Evolutionary conservation across 2,888 invertebrate genomes (phyloP).

Genomic region (Cerceris rybyensis): DNA sequence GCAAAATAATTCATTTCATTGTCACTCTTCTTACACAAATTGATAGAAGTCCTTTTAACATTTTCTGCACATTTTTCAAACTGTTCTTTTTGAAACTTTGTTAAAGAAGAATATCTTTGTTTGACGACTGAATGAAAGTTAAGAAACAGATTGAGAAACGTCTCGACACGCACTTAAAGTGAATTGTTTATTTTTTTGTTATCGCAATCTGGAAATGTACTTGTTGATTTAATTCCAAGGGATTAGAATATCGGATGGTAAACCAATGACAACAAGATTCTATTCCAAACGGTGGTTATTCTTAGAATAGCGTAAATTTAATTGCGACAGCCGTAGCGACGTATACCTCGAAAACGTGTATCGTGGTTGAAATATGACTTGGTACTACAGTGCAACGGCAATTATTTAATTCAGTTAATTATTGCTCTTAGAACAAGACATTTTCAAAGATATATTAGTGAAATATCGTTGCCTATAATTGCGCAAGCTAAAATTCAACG

Average conservation of each 20-base stretch:
- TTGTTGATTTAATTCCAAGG: constrained; percentile 35
- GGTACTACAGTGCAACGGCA: constrained; percentile 60
- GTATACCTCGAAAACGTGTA: constrained; percentile 63
- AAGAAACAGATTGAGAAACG: neutral
- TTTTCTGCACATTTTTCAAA: too few species aligned
- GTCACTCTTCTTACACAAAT: too few species aligned
- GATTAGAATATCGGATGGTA: constrained; percentile 58
- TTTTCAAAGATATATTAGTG: constrained; percentile 54
- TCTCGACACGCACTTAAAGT: neutral
- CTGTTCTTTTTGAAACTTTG: too few species aligned
- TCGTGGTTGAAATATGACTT: constrained; percentile 68
- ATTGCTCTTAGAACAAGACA: constrained; percentile 51
- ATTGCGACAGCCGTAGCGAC: constrained; percentile 68
- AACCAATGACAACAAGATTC: constrained; percentile 68
- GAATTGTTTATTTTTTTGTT: constrained; percentile 11
- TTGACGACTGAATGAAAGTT: neutral
- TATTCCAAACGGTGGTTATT: constrained; percentile 66
- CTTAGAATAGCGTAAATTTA: constrained; percentile 68
- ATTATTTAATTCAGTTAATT: constrained; percentile 68
- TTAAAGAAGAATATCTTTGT: neutral
- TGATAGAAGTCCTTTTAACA: too few species aligned
- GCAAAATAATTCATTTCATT: constrained; percentile 34
- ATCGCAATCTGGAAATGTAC: constrained; percentile 15
- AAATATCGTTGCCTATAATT: constrained; percentile 57
- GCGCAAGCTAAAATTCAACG: constrained; percentile 18